A percentile compares a stretch with the other conserved stretches of the same genome.
These are phyloP conservation scores for Planiliza haematocheilus DNA, from an alignment of 2,113 vertebrate genomes.

Conservation along the genomic window DNA sequence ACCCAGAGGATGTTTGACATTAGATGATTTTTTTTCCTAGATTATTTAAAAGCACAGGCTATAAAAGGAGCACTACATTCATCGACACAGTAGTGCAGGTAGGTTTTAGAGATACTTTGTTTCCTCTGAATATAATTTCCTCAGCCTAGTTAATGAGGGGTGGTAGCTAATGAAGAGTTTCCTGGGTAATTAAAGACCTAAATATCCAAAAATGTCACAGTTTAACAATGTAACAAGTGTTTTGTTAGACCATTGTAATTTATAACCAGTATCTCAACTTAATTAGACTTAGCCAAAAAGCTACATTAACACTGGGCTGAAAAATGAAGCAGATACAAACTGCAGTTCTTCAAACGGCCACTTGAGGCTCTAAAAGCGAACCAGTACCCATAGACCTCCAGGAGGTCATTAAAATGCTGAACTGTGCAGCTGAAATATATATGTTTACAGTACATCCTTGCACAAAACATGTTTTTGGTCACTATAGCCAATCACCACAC, in stretches of 20 bases:
- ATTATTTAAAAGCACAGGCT: slow-evolving; percentile 11
- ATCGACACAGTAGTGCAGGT: slow-evolving; percentile 4
- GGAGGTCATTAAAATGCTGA: too few relatives aligned
- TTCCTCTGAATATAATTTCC: background rate
- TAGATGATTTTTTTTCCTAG: slow-evolving; percentile 4
- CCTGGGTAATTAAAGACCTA: background rate
- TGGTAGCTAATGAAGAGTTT: background rate
- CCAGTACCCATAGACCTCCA: too few relatives aligned
- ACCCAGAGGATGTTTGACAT: background rate
- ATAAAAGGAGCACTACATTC: slow-evolving; percentile 10
- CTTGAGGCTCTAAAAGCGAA: too few relatives aligned
- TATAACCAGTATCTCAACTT: background rate
- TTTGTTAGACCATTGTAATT: too few relatives aligned
- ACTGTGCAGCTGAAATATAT: too few relatives aligned
- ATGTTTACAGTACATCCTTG: too few relatives aligned
- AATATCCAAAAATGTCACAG: background rate
- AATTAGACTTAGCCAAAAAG: background rate
- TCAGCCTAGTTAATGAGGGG: background rate
- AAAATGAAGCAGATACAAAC: too few relatives aligned
- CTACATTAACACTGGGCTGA: background rate
- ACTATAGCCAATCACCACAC: too few relatives aligned
- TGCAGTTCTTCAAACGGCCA: too few relatives aligned
- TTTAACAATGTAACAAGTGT: background rate
- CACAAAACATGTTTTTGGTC: too few relatives aligned
- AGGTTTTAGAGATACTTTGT: background rate